phyloP scores from a whole-genome alignment of 2,797 vertebrate genomes.

The Phataginus tricuspis region DNA sequence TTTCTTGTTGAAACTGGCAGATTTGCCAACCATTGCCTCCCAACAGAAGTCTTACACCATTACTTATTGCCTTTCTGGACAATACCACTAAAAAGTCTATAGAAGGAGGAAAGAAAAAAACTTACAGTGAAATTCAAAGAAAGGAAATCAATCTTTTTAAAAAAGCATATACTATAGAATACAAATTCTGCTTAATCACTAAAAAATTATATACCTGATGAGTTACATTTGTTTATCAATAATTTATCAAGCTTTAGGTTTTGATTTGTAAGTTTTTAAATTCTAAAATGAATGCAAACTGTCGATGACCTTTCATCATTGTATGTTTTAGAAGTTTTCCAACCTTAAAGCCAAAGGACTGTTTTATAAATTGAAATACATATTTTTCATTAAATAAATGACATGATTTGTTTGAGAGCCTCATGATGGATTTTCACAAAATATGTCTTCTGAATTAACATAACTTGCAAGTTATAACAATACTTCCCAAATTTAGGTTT shows the following conservation, averaged over 20 bases:
- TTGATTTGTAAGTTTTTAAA: background rate
- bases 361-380: background rate
- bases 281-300: background rate
- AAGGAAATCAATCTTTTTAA: background rate
- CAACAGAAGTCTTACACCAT: conserved; percentile 42
- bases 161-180: background rate
- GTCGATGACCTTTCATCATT: background rate
- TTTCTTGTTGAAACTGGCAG: conserved; percentile 63
- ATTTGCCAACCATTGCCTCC: conserved; percentile 14
- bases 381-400: background rate
- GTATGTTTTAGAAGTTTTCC: background rate
- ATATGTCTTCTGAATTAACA: background rate
- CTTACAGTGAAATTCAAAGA: background rate
- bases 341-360: background rate
- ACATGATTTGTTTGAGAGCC: background rate
- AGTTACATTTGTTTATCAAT: background rate
- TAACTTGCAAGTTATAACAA: background rate
- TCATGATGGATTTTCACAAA: background rate
- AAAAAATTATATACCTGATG: background rate
- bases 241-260: background rate
- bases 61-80: conserved; percentile 50
- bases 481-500: background rate
- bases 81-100: background rate
- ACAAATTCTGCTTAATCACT: background rate
- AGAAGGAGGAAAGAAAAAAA: fast-evolving